Conservation (phyloP, 2,888 invertebrate species). For the Pyralis farinalis region DNA sequence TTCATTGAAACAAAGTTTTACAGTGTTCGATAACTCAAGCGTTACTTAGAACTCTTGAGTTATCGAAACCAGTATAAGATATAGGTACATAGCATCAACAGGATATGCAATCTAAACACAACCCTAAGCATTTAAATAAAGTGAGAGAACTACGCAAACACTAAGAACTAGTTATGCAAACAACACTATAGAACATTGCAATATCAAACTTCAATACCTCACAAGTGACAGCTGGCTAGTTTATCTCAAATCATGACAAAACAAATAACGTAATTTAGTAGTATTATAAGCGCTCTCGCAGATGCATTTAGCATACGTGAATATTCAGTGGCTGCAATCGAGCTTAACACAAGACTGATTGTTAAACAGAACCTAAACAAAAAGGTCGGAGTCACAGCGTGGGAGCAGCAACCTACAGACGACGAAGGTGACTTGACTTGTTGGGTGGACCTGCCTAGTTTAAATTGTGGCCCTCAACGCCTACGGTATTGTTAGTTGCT, state of each 20-base stretch:
- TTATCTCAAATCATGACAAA: conserved; percentile 12
- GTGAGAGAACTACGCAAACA: conserved; percentile 1
- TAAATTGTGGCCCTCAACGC: conserved; percentile 53
- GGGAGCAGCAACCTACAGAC: conserved; percentile 55
- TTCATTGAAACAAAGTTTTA: too few species aligned
- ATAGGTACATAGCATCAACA: too few species aligned
- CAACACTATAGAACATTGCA: conserved; percentile 14
- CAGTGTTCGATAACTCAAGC: too few species aligned
- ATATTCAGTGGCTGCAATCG: conserved; percentile 54
- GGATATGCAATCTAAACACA: not conserved
- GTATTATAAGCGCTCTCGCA: conserved; percentile 39
- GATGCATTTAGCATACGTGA: conserved; percentile 53
- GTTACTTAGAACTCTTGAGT: too few species aligned
- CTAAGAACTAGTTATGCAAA: conserved; percentile 18
- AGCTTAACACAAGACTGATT: conserved; percentile 47
- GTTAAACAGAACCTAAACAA: conserved; percentile 46
- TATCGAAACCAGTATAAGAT: too few species aligned
- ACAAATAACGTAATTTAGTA: conserved; percentile 30
- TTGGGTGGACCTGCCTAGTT: conserved; percentile 52
- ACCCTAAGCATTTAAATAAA: not conserved
- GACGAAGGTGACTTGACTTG: conserved; percentile 53
- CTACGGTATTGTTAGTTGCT: conserved; percentile 36
- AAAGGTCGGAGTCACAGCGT: conserved; percentile 58
- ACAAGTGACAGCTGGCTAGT: conserved; percentile 16
- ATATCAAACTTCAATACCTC: conserved; percentile 11